These are phyloP conservation scores for Neoitamus cyanurus DNA, from an alignment of 2,888 invertebrate genomes.

Conservation along the genomic window DNA sequence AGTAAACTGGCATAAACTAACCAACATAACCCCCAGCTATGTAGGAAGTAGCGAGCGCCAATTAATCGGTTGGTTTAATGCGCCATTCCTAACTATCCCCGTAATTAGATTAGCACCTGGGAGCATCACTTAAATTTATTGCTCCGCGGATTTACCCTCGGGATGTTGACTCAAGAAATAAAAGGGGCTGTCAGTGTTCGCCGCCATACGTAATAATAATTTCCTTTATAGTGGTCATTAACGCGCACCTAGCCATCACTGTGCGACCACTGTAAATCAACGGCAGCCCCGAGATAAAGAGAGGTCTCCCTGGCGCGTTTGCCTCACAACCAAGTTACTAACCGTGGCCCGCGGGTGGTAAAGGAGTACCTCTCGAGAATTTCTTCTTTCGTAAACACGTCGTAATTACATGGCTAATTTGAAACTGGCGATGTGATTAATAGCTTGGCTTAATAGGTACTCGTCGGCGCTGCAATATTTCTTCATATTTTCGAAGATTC, in stretches of 20 bases:
- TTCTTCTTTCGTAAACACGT: conserved; percentile 35
- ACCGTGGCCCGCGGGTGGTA: neutral
- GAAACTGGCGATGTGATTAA: conserved; percentile 26
- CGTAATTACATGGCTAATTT: conserved; percentile 36
- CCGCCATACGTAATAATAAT: neutral
- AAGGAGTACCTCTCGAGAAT: neutral
- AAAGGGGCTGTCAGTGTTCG: neutral
- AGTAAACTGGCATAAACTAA: neutral
- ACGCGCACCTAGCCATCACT: neutral
- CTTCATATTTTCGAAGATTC: conserved; percentile 16
- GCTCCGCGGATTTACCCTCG: neutral
- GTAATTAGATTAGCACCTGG: conserved; percentile 34
- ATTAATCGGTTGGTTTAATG: neutral
- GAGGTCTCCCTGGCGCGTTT: neutral
- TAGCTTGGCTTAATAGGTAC: neutral
- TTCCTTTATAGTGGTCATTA: conserved; percentile 1
- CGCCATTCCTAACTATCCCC: neutral
- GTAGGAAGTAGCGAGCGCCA: neutral
- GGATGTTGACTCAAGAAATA: neutral
- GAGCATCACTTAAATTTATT: conserved; percentile 21
- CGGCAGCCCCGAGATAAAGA: neutral
- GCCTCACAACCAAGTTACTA: neutral
- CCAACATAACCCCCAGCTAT: neutral
- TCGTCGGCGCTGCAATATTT: conserved; percentile 23
- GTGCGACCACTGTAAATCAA: neutral